These are phyloP conservation scores for Anarhynchus alexandrinus DNA, from an alignment of 2,113 vertebrate genomes.

Conservation along the genomic window DNA sequence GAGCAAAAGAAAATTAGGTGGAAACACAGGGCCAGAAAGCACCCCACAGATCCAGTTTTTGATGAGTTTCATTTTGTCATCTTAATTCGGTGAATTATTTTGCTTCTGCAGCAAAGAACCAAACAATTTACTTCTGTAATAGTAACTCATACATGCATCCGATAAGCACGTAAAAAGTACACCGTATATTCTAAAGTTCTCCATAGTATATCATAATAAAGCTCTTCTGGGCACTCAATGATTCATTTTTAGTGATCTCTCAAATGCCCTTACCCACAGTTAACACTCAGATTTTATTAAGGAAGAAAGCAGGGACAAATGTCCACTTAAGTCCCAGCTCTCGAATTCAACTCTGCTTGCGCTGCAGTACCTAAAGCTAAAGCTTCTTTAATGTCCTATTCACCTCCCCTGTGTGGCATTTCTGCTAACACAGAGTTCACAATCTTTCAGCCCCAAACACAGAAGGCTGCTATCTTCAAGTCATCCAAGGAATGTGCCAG, in stretches of 20 bases:
- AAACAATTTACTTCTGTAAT: slow-evolving; percentile 37
- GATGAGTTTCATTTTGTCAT: slow-evolving; percentile 27
- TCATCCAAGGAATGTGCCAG: slow-evolving; percentile 92
- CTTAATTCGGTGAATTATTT: slow-evolving; percentile 45
- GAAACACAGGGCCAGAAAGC: background rate
- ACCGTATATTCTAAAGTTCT: slow-evolving; percentile 65
- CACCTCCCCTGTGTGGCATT: slow-evolving; percentile 77
- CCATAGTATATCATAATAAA: slow-evolving; percentile 75
- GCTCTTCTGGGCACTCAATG: slow-evolving; percentile 74
- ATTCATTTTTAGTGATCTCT: slow-evolving; percentile 82
- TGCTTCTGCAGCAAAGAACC: slow-evolving; percentile 36
- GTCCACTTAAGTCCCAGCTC: slow-evolving; percentile 79
- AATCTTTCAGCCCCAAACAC: slow-evolving; percentile 78
- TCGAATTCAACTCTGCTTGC: slow-evolving; percentile 78
- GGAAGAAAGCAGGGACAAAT: slow-evolving; percentile 78
- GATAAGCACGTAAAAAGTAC: slow-evolving; percentile 48
- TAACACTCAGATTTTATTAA: slow-evolving; percentile 82
- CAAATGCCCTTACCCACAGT: slow-evolving; percentile 76
- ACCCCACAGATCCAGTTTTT: slow-evolving; percentile 18
- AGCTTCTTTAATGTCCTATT: slow-evolving; percentile 77
- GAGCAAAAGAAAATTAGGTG: slow-evolving; percentile 21
- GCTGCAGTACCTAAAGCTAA: slow-evolving; percentile 72
- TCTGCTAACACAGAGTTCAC: slow-evolving; percentile 77
- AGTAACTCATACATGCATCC: slow-evolving; percentile 13
- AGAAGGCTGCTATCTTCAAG: slow-evolving; percentile 79